These are phyloP conservation scores for Branchipolynoe longqiensis DNA, from an alignment of 2,888 invertebrate genomes.

Conservation along the genomic window DNA sequence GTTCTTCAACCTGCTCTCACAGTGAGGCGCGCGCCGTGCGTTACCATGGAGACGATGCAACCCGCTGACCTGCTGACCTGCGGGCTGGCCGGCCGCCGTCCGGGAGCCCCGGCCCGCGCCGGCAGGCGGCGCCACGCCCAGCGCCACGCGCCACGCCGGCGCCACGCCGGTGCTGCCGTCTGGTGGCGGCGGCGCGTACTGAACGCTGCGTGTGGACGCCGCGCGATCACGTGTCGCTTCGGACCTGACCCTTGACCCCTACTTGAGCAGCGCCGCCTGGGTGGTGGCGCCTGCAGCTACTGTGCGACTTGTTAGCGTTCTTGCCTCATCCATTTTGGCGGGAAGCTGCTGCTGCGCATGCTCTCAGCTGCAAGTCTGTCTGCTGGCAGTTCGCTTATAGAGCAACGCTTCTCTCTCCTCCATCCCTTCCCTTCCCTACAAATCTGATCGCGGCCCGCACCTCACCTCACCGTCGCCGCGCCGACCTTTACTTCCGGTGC, in stretches of 20 bases:
- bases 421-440: too few relatives aligned
- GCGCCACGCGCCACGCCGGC: background rate
- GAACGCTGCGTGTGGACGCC: too few relatives aligned
- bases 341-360: too few relatives aligned
- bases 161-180: too few relatives aligned
- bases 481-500: too few relatives aligned
- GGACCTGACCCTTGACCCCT: slow-evolving; percentile 40
- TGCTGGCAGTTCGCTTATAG: too few relatives aligned
- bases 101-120: background rate
- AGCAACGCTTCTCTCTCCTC: too few relatives aligned
- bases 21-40: slow-evolving; percentile 50
- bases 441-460: too few relatives aligned
- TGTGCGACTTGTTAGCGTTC: background rate
- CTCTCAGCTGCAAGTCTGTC: too few relatives aligned
- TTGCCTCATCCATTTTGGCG: too few relatives aligned
- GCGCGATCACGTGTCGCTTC: background rate
- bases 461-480: too few relatives aligned
- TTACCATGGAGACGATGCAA: background rate
- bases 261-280: background rate
- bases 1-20: slow-evolving; percentile 81
- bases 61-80: slow-evolving; percentile 34
- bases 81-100: background rate
- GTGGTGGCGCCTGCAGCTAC: background rate
- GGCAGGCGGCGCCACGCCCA: background rate
- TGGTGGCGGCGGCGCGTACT: too few relatives aligned